A percentile compares a stretch with the other conserved stretches of the same genome.
Conservation (phyloP, 2,113 vertebrate genomes). For the Archilochus colubris region DNA sequence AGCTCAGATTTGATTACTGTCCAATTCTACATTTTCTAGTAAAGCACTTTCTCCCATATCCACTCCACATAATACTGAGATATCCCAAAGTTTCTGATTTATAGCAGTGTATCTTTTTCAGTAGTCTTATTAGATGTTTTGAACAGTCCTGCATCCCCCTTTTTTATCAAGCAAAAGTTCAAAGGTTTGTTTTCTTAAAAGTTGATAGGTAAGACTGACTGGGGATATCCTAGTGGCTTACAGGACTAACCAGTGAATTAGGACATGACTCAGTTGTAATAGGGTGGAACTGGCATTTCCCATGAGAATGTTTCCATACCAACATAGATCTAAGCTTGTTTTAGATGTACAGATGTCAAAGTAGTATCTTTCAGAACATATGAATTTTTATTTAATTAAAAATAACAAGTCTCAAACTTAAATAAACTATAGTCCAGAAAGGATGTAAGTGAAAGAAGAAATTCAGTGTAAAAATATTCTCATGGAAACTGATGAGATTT, state of each 20-base stretch:
- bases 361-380: neutral
- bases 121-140: neutral
- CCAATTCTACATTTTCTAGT: neutral
- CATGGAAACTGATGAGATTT: neutral
- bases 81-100: neutral
- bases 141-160: neutral
- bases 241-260: neutral
- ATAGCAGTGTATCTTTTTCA: neutral
- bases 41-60: neutral
- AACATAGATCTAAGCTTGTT: neutral
- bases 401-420: neutral
- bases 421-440: neutral
- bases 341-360: neutral
- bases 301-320: neutral
- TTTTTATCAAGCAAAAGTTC: neutral
- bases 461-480: neutral
- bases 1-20: neutral
- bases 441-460: neutral
- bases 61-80: neutral
- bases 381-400: neutral
- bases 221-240: neutral
- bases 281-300: fast-evolving
- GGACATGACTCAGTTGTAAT: neutral
- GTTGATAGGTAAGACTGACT: neutral
- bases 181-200: neutral